These are phyloP conservation scores for Cirrhinus mrigala DNA, from an alignment of 2,797 vertebrate genomes.

Conservation along the genomic window DNA sequence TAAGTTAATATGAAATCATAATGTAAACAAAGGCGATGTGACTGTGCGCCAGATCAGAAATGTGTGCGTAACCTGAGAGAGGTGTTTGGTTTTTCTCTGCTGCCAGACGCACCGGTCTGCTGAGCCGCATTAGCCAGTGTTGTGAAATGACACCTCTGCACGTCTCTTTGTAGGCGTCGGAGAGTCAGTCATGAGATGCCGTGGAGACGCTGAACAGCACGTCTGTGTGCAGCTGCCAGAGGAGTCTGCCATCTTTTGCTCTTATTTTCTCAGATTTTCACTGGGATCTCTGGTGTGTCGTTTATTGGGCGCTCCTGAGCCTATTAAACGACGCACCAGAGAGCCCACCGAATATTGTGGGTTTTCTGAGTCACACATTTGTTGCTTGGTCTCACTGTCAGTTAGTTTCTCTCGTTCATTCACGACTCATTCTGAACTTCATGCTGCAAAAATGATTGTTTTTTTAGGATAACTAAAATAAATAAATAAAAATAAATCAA, in stretches of 20 bases:
- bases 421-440: background rate
- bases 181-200: background rate
- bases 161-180: background rate
- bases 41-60: constrained; percentile 5
- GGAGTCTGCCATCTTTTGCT: constrained; percentile 2
- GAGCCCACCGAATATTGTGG: constrained; percentile 37
- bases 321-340: background rate
- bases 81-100: constrained; percentile 12
- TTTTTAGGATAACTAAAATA: too few relatives aligned
- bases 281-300: constrained; percentile 34
- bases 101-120: background rate
- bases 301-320: constrained; percentile 40
- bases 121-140: constrained; percentile 14
- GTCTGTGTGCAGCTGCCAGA: constrained; percentile 12
- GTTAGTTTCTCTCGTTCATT: background rate
- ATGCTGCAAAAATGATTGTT: background rate
- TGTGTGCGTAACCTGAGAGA: constrained; percentile 19
- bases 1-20: constrained; percentile 29
- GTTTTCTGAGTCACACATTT: constrained; percentile 48
- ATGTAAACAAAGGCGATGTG: background rate
- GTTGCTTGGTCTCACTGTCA: background rate
- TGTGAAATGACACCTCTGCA: constrained; percentile 14
- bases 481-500: background rate
- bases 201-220: background rate
- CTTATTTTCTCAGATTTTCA: constrained; percentile 36